Evolutionary conservation across 2,113 vertebrate species (phyloP).

Genomic region (Varanus komodoensis): DNA sequence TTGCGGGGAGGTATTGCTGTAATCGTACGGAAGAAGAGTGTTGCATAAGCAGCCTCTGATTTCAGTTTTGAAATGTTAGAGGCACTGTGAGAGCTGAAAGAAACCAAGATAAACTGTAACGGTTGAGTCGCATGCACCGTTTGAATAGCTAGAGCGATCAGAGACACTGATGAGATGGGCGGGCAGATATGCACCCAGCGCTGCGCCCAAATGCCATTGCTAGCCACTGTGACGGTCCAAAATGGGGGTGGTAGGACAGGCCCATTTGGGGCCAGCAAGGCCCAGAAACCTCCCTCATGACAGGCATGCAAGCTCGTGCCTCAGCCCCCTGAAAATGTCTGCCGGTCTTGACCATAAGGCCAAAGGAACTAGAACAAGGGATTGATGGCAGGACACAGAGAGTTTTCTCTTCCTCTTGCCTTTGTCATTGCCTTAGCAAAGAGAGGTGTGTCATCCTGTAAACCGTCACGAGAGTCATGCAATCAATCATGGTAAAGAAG

Average conservation of each 20-base stretch:
- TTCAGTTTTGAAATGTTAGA: background rate
- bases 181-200: background rate
- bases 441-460: too few relatives aligned
- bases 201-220: background rate
- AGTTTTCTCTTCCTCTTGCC: too few relatives aligned
- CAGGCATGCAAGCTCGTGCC: background rate
- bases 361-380: too few relatives aligned
- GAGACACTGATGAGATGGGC: background rate
- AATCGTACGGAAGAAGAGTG: background rate
- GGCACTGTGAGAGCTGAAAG: background rate
- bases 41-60: background rate
- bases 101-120: slow-evolving; percentile 14
- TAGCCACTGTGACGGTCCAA: background rate
- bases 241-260: background rate
- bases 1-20: too few relatives aligned
- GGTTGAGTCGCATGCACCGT: background rate
- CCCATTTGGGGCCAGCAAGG: background rate
- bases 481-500: too few relatives aligned
- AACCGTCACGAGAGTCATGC: too few relatives aligned
- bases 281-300: too few relatives aligned
- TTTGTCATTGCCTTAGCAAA: too few relatives aligned
- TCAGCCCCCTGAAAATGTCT: background rate
- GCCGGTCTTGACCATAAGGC: too few relatives aligned
- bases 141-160: background rate
- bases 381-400: too few relatives aligned